Conservation (phyloP, 2,888 invertebrate species). For the Rhynchonema sp. region DNA sequence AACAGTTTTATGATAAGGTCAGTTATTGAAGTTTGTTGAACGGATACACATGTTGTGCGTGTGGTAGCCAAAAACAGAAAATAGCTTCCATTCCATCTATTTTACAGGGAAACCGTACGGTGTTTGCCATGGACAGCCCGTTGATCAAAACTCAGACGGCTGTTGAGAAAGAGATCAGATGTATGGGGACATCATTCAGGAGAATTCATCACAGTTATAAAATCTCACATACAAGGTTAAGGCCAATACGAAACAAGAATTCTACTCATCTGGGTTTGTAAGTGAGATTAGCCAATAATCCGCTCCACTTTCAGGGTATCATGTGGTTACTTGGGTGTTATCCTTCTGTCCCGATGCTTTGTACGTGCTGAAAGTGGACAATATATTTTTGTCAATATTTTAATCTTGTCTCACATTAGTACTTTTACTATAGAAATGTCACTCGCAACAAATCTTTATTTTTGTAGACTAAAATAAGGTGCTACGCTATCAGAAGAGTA, state of each 20-base stretch:
- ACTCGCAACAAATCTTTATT: constrained; percentile 12
- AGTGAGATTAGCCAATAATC: too few species aligned
- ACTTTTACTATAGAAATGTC: background rate
- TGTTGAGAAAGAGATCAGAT: background rate
- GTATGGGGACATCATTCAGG: constrained; percentile 7
- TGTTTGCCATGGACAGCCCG: constrained; percentile 3
- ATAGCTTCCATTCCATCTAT: background rate
- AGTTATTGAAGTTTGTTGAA: background rate
- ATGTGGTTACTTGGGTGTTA: constrained; percentile 8
- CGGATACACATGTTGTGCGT: background rate
- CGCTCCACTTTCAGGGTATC: constrained; percentile 3
- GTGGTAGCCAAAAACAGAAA: background rate
- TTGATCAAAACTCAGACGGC: background rate
- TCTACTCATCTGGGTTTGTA: too few species aligned
- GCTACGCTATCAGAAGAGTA: constrained; percentile 24
- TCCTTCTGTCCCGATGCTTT: constrained; percentile 3
- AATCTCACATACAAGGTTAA: constrained; percentile 7
- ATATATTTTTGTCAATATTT: constrained; percentile 9
- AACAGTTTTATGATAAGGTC: constrained; percentile 1
- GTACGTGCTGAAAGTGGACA: constrained; percentile 8
- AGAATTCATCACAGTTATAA: constrained; percentile 7
- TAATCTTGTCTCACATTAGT: constrained; percentile 5
- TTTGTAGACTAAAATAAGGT: constrained; percentile 30
- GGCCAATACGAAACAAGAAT: too few species aligned
- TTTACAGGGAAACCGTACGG: background rate